Evolutionary conservation across 2,113 vertebrate species (phyloP).

Genomic region (Coptodon bakossiorum): DNA sequence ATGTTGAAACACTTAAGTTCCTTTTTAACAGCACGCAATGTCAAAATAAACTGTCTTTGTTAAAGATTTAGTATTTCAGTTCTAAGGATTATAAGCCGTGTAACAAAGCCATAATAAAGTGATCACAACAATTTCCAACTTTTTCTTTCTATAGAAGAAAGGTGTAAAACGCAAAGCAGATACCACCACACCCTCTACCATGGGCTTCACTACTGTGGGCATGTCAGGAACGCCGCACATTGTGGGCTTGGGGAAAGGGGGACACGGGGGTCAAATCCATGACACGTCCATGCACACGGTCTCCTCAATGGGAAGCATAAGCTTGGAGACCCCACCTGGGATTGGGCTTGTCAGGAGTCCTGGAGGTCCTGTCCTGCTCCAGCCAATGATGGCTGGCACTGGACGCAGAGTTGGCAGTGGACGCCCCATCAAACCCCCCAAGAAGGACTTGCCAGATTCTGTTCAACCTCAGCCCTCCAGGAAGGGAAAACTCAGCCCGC

Average conservation of each 20-base stretch:
- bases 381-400: constrained; percentile 39
- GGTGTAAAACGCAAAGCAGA: constrained; percentile 94
- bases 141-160: constrained; percentile 77
- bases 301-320: constrained; percentile 58
- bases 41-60: background rate
- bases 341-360: constrained; percentile 51
- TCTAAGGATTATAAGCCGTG: background rate
- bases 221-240: constrained; percentile 50
- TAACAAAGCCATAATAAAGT: background rate
- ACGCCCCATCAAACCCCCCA: constrained; percentile 88
- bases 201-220: constrained; percentile 76
- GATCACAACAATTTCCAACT: background rate
- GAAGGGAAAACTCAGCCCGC: constrained; percentile 82
- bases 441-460: constrained; percentile 88
- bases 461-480: constrained; percentile 81
- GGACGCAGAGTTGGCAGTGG: constrained; percentile 84
- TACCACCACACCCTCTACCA: constrained; percentile 88
- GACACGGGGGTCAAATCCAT: constrained; percentile 63
- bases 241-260: constrained; percentile 72
- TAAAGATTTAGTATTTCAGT: background rate
- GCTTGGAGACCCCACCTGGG: constrained; percentile 50
- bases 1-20: background rate
- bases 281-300: constrained; percentile 62
- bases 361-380: constrained; percentile 51
- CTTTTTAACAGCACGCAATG: background rate